phyloP scores from a whole-genome alignment of 2,888 invertebrate species.

The Plagiodera versicolora region DNA sequence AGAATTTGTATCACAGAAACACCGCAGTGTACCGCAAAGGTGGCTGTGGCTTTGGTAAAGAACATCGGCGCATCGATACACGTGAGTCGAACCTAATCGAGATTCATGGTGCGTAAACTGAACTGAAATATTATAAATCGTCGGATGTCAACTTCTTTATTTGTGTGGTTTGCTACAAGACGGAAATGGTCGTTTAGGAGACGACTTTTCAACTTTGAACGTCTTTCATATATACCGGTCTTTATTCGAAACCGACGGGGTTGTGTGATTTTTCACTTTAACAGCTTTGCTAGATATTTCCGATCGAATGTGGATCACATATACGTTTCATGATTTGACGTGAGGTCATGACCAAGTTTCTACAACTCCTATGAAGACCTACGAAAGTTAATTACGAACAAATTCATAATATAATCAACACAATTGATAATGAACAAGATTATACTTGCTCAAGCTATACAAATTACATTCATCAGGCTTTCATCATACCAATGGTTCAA shows the following conservation, averaged over 20 bases:
- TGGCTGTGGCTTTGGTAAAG: conserved; percentile 42
- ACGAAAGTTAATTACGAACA: too few species aligned
- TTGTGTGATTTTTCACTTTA: too few species aligned
- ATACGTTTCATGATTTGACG: too few species aligned
- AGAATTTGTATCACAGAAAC: not conserved
- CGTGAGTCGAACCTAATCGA: conserved; percentile 30
- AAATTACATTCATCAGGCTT: too few species aligned
- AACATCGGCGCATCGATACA: conserved; percentile 40
- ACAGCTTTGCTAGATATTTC: too few species aligned
- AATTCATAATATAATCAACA: too few species aligned
- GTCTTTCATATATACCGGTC: not conserved
- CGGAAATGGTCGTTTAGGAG: conserved; percentile 7
- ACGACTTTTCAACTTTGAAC: conserved; percentile 6
- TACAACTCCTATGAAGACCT: too few species aligned
- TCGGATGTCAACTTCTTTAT: conserved; percentile 10
- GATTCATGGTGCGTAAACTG: conserved; percentile 43
- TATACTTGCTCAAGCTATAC: too few species aligned
- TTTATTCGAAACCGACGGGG: not conserved
- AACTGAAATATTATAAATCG: conserved; percentile 12
- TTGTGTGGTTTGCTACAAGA: not conserved
- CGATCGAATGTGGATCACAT: too few species aligned
- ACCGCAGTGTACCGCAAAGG: conserved; percentile 30
- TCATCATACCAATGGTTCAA: too few species aligned
- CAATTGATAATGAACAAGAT: too few species aligned
- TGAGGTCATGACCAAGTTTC: too few species aligned